These are phyloP conservation scores for Cynopterus sphinx DNA, from an alignment of 2,797 vertebrate genomes.

Conservation along the genomic window DNA sequence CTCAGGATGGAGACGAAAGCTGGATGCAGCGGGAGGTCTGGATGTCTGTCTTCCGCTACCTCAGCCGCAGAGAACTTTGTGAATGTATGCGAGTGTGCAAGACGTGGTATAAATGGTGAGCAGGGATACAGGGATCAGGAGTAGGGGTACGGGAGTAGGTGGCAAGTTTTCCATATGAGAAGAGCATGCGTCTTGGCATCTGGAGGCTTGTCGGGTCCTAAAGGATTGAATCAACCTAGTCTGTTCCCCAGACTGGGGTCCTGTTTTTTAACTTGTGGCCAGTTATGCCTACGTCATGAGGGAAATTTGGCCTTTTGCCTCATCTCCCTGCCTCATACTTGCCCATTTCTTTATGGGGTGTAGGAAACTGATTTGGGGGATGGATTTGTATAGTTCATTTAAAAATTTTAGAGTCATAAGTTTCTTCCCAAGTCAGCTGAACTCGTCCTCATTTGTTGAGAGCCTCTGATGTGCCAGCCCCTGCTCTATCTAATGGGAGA, in stretches of 20 bases:
- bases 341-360: background rate
- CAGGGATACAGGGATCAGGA: constrained; percentile 64
- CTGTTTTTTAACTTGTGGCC: background rate
- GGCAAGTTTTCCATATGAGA: constrained; percentile 31
- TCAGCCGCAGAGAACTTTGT: constrained; percentile 95
- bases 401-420: background rate
- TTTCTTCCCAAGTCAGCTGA: background rate
- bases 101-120: constrained; percentile 99
- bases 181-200: background rate
- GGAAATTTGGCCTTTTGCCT: background rate
- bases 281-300: background rate
- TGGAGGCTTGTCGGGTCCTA: background rate
- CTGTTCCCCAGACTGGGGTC: background rate
- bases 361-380: background rate
- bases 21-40: constrained; percentile 98
- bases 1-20: constrained; percentile 88
- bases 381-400: background rate
- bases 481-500: background rate
- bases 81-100: constrained; percentile 99
- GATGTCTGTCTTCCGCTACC: constrained; percentile 98
- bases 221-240: background rate
- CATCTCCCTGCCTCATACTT: constrained; percentile 1
- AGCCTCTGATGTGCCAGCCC: background rate
- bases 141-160: constrained; percentile 61
- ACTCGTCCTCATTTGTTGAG: background rate